Evolutionary conservation across 2,113 vertebrate genomes (phyloP).

Genomic region (Drymodes brunneopygia): DNA sequence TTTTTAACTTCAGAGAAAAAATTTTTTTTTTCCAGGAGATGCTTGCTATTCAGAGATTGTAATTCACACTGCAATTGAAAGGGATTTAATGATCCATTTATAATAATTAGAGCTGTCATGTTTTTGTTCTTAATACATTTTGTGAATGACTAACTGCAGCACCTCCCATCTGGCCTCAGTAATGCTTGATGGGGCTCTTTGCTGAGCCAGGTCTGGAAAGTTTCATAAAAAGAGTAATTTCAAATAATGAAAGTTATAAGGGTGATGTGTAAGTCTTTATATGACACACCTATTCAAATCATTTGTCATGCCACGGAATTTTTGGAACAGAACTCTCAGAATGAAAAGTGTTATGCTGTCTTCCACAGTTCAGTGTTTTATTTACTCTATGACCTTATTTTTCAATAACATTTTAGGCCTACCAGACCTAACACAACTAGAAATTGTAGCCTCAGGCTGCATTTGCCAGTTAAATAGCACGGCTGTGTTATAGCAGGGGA

Average conservation of each 20-base stretch:
- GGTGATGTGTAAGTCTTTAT: not conserved
- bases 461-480: not conserved
- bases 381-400: not conserved
- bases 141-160: constrained; percentile 43
- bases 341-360: not conserved
- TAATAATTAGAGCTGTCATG: constrained; percentile 20
- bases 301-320: not conserved
- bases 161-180: not conserved
- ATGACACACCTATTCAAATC: not conserved
- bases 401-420: not conserved
- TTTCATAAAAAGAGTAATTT: constrained; percentile 13
- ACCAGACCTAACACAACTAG: not conserved
- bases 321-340: not conserved
- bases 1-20: not conserved
- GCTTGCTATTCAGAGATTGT: constrained; percentile 11
- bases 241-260: not conserved
- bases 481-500: not conserved
- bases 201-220: not conserved
- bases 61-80: constrained; percentile 15
- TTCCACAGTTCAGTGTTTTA: not conserved
- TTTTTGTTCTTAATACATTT: constrained; percentile 32
- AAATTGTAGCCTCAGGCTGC: not conserved
- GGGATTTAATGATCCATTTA: constrained; percentile 47
- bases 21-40: not conserved
- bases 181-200: constrained; percentile 1